Base-by-base conservation (phyloP, 1,140 invertebrate genomes). In the Sarcophaga peregrina region DNA sequence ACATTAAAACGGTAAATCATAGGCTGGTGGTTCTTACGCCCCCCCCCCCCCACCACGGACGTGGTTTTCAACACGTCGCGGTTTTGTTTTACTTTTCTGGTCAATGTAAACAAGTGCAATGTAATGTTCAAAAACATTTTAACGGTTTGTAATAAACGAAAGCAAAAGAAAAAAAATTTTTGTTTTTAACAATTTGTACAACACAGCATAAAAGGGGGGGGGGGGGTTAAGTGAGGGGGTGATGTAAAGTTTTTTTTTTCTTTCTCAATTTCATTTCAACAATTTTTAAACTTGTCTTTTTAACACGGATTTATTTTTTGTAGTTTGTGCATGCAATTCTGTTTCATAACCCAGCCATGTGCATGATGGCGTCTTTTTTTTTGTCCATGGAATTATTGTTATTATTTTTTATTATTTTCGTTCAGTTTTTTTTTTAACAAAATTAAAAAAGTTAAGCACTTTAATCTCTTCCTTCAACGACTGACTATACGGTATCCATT, bases 101-200 rank as follows among this genome's bases (percentile, higher is more conserved):
- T 68, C 62, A 68, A 25, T 68, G 17, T 68, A 68, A 58, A 58
- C 54, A 58, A 58, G 13, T 58, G 54, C n/a, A n/a, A 68, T 68
- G 62, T 68, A n/a, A 68, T 68, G 62, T 68, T 68, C 17, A 68
- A 68, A 58, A 68, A 68, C 62, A 68, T 68, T 68, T 68, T 37
- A 13, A 58, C 54, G 54, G 54, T 58, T 58, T 58, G 54, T 20
- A 68, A 37, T 37, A 37, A 37, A 37, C 25, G 25, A 37, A 68
- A 17, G 62, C 62, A 20, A 9, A n/a, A 20, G 17, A 68, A 68
- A 20, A 20, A 68, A 25, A 68, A 17, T 20, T 50, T 0, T 68
- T 68, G 62, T 68, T 68, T 68, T 68, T 20, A 68, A 68, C 62
- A 68, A 68, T 68, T 68, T 68, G 62, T 68, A 20, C 8, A 5